A percentile compares a stretch with the other conserved stretches of the same genome.
phyloP scores from a whole-genome alignment of 2,113 vertebrate genomes.

The Alligator mississippiensis region DNA sequence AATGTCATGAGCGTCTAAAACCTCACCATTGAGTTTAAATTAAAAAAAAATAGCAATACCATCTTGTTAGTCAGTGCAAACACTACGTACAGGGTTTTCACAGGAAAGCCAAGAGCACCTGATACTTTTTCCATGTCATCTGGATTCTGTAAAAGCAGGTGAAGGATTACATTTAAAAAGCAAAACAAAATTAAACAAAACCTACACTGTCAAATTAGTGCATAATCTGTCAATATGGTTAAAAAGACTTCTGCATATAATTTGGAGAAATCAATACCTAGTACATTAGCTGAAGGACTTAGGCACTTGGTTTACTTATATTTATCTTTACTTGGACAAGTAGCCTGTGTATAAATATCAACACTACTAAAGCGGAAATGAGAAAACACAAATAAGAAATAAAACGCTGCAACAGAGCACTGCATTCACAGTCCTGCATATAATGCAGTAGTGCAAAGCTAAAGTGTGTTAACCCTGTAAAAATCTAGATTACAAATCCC shows the following conservation, averaged over 20 bases:
- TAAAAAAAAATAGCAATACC: constrained; percentile 80
- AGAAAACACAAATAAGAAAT: constrained; percentile 52
- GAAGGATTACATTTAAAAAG: constrained; percentile 69
- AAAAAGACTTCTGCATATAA: constrained; percentile 68
- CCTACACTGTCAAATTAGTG: constrained; percentile 71
- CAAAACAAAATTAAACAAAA: background rate
- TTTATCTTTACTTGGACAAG: constrained; percentile 77
- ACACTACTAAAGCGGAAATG: constrained; percentile 72
- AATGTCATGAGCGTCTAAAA: constrained; percentile 73
- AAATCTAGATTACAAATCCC: constrained; percentile 77
- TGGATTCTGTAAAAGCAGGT: constrained; percentile 77
- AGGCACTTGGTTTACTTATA: constrained; percentile 83
- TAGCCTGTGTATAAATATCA: constrained; percentile 76
- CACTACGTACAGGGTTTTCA: constrained; percentile 82
- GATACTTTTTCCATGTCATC: constrained; percentile 84
- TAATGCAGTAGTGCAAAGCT: constrained; percentile 78
- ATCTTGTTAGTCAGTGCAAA: constrained; percentile 86
- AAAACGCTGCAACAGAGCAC: constrained; percentile 79
- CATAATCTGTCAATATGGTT: constrained; percentile 75
- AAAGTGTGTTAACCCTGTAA: constrained; percentile 80
- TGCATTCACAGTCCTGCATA: constrained; percentile 78
- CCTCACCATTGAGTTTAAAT: constrained; percentile 79
- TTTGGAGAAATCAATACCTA: constrained; percentile 79
- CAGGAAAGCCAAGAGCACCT: constrained; percentile 83
- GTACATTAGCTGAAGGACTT: constrained; percentile 79